Evolutionary conservation across 1,140 invertebrate species (phyloP).

Genomic region (Trichonephila clavipes): DNA sequence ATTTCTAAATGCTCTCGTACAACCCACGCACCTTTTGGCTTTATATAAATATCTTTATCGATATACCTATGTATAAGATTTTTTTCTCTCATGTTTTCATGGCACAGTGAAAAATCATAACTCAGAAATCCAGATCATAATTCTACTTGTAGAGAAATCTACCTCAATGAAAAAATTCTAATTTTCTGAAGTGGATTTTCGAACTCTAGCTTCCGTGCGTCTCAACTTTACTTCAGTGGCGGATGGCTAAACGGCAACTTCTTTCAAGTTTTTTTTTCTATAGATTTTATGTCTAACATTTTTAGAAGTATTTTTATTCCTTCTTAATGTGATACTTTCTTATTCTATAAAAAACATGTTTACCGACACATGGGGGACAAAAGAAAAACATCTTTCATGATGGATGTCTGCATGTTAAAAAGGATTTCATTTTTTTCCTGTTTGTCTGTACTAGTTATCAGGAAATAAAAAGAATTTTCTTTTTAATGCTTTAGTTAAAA

Average conservation of each 20-base stretch:
- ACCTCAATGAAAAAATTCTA: neutral
- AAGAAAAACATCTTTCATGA: neutral
- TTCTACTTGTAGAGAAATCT: neutral
- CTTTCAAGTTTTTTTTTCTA: neutral
- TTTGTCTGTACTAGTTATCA: neutral
- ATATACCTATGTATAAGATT: too few relatives aligned
- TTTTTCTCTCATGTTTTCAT: too few relatives aligned
- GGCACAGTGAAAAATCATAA: neutral
- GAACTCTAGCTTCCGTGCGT: neutral
- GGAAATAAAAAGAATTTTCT: neutral
- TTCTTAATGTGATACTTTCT: neutral
- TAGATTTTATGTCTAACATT: neutral
- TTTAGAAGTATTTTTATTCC: neutral
- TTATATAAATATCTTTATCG: too few relatives aligned
- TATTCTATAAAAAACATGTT: neutral
- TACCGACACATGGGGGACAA: neutral
- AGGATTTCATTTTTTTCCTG: neutral
- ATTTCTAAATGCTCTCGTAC: too few relatives aligned
- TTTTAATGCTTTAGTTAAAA: neutral
- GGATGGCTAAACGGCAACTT: neutral
- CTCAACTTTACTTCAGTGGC: neutral
- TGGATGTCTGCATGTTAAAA: neutral
- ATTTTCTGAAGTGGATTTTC: neutral
- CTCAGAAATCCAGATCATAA: neutral
- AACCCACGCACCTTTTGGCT: too few relatives aligned